Evolutionary conservation across 2,888 invertebrate genomes (phyloP), one percentile per base, ranked within the genome.

Genomic region (Cremastobaeus sp.): DNA sequence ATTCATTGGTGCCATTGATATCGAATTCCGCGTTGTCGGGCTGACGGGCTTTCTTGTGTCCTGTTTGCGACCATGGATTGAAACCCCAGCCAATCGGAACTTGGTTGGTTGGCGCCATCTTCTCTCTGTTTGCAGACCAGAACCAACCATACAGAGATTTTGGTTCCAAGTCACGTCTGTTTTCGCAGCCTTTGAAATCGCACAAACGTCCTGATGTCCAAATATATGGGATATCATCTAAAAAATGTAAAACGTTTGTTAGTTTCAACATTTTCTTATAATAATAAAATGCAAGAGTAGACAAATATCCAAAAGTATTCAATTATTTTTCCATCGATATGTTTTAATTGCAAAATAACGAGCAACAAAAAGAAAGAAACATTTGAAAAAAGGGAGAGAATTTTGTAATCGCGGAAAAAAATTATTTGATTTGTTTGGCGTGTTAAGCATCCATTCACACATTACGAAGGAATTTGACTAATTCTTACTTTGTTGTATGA

Each of bases 161-260:
- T 74, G 96, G 96, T 87, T 96, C 95, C 77, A 96, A 90, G 85
- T 96, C 96, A 70, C 91, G 91, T 77, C 96, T 93, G 78, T 93
- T 92, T 87, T 96, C 95, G 88, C 96, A 96, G 69, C 96, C 96
- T 86, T 95, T 95, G 91, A 96, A 96, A 90, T 96, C 96, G 85
- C 96, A 96, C 68, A 96, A 91, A 80, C 96, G 93, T 54, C 96
- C 96, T 3, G 95, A 95, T 9, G 96, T 96, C 96, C 96, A 96
- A 84, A 96, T 96, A 90, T 96, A 96, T 1, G 96, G 95, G 43
- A 95, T 94, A 86, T 96, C 95, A 80, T 95, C 94, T 94, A 88
- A 5, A 81, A 70, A 3, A 47, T 47, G 20, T 1, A 11, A 34
- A 12, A 12, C 34, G 2, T 12, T 11, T 34, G 30, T 30, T n/a